Evolutionary conservation across 2,797 vertebrate species (phyloP), one percentile per base, ranked within the genome.

Genomic region (Sebastes iracundus): DNA sequence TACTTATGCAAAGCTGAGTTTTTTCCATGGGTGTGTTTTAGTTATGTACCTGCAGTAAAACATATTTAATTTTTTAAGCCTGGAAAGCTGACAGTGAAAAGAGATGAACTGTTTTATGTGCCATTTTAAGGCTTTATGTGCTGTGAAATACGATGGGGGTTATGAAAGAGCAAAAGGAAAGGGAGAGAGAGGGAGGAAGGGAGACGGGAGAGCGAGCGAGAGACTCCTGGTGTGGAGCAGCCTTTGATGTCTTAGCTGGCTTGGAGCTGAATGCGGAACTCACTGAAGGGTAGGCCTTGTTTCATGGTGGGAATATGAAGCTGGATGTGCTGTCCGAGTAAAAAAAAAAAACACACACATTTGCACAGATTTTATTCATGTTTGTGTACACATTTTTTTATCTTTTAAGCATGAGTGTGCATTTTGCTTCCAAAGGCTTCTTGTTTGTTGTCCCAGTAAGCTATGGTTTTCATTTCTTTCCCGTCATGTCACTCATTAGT

Each of bases 101-200:
- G 95, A 95, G 94, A 96, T 96, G 95, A 95, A 93, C 94, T 96
- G 95, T 96, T 96, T 96, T 96, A 96, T 96, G 95, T 95, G 94
- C 93, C 94, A 92, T 96, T 96, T 96, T 96, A 95, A 94, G 94
- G 93, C 93, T 95, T 95, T 96, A 95, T 96, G 95, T 95, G 94
- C 92, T 96, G 94, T 96, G 94, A 96, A 95, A 96, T 94, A 94
- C 77, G 90, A 94, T 85, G 85, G 88, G 87, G 89, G 89, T 92
- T 93, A 88, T 94, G 93, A 94, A 94, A 94, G 87, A 88, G 85
- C 84, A 88, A 88, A 89, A 89, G 84, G 76, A 87, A 88, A 84
- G 77, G 42, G 42, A 46, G 84, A 82, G 81, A 87, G 81, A 87
- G 90, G 64, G 80, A 67, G 73, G 75, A 81, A 52, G 64, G 66